These are phyloP conservation scores for Pelecanus crispus DNA, from an alignment of 2,113 vertebrate species.

Conservation along the genomic window DNA sequence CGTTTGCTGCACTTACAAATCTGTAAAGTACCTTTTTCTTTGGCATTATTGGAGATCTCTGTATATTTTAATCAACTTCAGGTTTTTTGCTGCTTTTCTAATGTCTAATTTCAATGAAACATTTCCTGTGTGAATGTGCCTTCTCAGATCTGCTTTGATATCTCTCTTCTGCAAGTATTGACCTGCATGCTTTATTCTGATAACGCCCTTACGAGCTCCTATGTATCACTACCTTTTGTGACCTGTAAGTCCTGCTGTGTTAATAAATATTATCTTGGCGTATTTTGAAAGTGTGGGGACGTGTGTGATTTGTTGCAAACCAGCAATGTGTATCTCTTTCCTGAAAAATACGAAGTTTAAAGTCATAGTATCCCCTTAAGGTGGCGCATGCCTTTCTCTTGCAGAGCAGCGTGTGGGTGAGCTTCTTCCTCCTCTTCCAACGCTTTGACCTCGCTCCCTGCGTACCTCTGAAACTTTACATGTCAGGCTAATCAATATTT, in stretches of 20 bases:
- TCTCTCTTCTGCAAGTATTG: conserved; percentile 74
- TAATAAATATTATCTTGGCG: conserved; percentile 99
- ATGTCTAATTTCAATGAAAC: conserved; percentile 77
- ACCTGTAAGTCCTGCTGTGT: conserved; percentile 91
- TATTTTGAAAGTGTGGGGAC: conserved; percentile 88
- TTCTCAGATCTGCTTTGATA: conserved; percentile 85
- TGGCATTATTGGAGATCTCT: conserved; percentile 79
- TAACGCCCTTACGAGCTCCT: conserved; percentile 73
- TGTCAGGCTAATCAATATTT: background rate
- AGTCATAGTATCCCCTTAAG: conserved; percentile 36
- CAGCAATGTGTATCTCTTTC: conserved; percentile 7
- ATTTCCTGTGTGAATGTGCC: conserved; percentile 95
- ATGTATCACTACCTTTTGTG: conserved; percentile 93
- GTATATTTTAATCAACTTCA: conserved; percentile 70
- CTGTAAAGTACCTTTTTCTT: conserved; percentile 72
- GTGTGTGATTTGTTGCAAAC: conserved; percentile 81
- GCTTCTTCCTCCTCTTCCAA: background rate
- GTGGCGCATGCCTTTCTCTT: background rate
- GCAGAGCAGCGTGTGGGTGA: background rate
- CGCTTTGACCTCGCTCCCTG: background rate
- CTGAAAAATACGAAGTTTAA: conserved; percentile 38
- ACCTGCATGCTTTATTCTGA: conserved; percentile 78
- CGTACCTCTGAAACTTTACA: background rate
- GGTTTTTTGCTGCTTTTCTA: conserved; percentile 66
- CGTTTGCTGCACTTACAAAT: conserved; percentile 53